Evolutionary conservation across 2,888 invertebrate genomes (phyloP), one percentile per base, ranked within the genome.

Genomic region (Spodoptera littoralis): DNA sequence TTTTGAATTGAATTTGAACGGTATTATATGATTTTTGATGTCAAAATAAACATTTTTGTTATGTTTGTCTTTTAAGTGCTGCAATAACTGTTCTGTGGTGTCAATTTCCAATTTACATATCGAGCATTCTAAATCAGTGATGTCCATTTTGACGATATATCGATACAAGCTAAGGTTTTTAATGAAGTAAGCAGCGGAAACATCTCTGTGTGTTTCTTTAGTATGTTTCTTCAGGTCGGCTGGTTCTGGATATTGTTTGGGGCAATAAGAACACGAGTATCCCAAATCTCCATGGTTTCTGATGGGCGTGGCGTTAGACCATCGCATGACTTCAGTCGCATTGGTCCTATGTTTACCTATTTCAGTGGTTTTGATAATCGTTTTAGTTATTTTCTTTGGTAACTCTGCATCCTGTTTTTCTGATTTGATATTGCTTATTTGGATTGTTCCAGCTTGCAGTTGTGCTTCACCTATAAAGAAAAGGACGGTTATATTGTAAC

Each of bases 261-360:
- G 41, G 60, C 91, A 91, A 62, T 83, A 87, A 42, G 77, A 81
- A 52, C 91, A 91, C 4, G 69, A 74, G 67, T 89, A 91, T 0
- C 89, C 89, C 18, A 76, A 67, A 13, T 84, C 86, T 2, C 79
- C 77, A 42, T 80, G 80, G 4, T 73, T 70, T 13, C 81, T 71
- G 9, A 91, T 84, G 0, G 89, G 89, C 2, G 90, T 91, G 0
- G 90, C 91, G 55, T 91, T 91, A 0, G 91, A 84, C 56, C 76
- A 82, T 5, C 70, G 62, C 2, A 90, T 66, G 27, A 91, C 82
- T 52, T 79, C 79, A 54, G 64, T 73, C n/a, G 88, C 65, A 58
- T 91, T 90, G 5, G 71, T 70, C 22, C 81, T 72, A 54, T 89
- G 90, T 65, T 88, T 88, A 24, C 48, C 22, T 36, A 81, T 54